Evolutionary conservation across 2,888 invertebrate genomes (phyloP), one percentile per base, ranked within the genome.

Genomic region (Brachyptera putata): DNA sequence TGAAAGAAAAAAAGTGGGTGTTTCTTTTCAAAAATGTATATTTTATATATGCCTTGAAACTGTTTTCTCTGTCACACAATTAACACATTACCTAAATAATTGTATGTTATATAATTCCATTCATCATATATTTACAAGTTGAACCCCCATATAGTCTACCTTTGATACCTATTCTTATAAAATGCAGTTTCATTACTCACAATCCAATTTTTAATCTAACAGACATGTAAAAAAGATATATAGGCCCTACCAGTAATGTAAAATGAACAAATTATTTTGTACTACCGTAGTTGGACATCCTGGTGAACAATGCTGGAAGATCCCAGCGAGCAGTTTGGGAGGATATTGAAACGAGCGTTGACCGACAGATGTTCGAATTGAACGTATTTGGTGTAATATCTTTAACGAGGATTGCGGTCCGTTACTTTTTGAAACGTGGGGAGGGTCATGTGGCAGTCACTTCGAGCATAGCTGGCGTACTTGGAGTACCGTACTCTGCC

Each of bases 261-360:
- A 11, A 7, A 30, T 5, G 11, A 30, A 5, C 30, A 7, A 5
- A 30, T 30, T n/a, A 37, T 18, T 16, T 56, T 50, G 14, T 24
- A 25, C 14, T 26, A 2, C n/a, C n/a, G n/a, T 72, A 82, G 76
- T 73, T 92, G 41, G 89, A 92, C 70, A 80, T 91, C 60, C 76
- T 92, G 36, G 81, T 92, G 0, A 89, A 88, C 70, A 92, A 92
- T 75, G 91, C 91, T 1, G 91, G 91, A 0, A 75, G 89, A 58
- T 87, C 88, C 5, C 91, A 92, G 71, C 77, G 91, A 64, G 87
- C 87, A 0, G 68, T 72, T 18, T 91, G 87, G 85, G 84, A 85
- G 63, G 77, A 84, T 1, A 88, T 86, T 48, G 82, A 86, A 1
- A 64, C 87, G 1, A 73, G 77, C 41, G 90, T 92, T 0, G 91